phyloP scores from a whole-genome alignment of 2,797 vertebrate genomes.

The Artibeus jamaicensis region DNA sequence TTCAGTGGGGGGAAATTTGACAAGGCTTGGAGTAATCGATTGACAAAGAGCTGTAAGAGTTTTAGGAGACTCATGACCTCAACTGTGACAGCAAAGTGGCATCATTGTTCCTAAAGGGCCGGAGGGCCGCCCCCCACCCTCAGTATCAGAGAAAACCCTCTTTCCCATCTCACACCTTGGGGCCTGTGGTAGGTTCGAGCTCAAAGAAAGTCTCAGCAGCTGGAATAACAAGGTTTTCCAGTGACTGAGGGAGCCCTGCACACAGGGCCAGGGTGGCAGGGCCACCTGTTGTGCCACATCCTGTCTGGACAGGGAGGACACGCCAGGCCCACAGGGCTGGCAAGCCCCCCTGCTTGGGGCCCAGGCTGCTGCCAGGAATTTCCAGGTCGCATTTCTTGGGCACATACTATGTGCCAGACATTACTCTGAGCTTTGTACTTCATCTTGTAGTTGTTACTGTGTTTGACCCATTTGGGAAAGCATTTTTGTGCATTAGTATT shows the following conservation, averaged over 20 bases:
- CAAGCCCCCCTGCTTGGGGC: too few relatives aligned
- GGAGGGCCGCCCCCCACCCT: not conserved
- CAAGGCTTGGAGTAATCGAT: not conserved
- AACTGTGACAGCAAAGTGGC: not conserved
- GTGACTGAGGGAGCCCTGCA: not conserved
- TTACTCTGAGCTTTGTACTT: not conserved
- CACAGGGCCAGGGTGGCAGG: not conserved
- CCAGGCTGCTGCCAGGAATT: not conserved
- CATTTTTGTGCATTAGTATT: not conserved
- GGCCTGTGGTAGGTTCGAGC: not conserved
- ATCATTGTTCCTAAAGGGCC: not conserved
- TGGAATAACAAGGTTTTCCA: not conserved
- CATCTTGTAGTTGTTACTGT: not conserved
- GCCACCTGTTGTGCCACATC: not conserved
- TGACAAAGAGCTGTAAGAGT: not conserved
- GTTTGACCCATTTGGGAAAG: not conserved
- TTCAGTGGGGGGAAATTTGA: not conserved
- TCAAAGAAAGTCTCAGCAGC: not conserved
- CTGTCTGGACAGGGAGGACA: not conserved
- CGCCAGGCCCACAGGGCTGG: rapidly evolving
- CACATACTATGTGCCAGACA: not conserved
- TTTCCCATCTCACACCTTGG: not conserved
- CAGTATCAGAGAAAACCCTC: not conserved
- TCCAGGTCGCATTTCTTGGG: not conserved
- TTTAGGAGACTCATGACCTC: not conserved